phyloP scores from a whole-genome alignment of 2,797 vertebrate species.

The Chelmon rostratus region DNA sequence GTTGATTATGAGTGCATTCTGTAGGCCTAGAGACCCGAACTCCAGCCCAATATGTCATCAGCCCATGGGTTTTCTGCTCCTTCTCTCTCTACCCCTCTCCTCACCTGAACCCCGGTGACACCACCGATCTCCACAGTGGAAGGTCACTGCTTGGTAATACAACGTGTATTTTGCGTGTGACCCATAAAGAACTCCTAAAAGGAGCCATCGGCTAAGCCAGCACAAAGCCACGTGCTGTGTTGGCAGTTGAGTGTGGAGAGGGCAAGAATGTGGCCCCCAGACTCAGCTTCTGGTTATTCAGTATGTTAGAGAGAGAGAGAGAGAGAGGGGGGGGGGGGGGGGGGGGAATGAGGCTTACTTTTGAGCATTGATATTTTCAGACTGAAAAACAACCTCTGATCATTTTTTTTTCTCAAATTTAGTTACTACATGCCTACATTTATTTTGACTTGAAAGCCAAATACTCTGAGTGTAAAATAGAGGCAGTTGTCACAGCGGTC shows the following conservation, averaged over 20 bases:
- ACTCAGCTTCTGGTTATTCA: slow-evolving; percentile 64
- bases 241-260: slow-evolving; percentile 74
- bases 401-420: slow-evolving; percentile 22
- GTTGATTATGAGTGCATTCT: background rate
- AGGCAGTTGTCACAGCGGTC: too few species aligned
- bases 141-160: slow-evolving; percentile 63
- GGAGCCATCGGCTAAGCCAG: slow-evolving; percentile 68
- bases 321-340: slow-evolving; percentile 14
- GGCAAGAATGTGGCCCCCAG: slow-evolving; percentile 76
- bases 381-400: slow-evolving; percentile 7
- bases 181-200: slow-evolving; percentile 70
- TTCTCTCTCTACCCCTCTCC: slow-evolving; percentile 12
- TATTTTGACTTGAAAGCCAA: background rate
- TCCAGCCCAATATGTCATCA: background rate
- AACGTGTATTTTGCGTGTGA: slow-evolving; percentile 68
- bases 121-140: slow-evolving; percentile 47
- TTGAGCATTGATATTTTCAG: slow-evolving; percentile 42
- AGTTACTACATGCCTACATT: background rate
- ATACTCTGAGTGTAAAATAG: background rate
- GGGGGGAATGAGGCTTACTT: slow-evolving; percentile 35
- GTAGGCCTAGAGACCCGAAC: background rate
- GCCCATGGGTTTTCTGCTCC: background rate
- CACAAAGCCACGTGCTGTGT: slow-evolving; percentile 78
- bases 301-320: slow-evolving; percentile 21
- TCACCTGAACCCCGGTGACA: slow-evolving; percentile 64